Base-by-base conservation (phyloP, 2,113 vertebrate genomes). In the Anolis sagrei region DNA sequence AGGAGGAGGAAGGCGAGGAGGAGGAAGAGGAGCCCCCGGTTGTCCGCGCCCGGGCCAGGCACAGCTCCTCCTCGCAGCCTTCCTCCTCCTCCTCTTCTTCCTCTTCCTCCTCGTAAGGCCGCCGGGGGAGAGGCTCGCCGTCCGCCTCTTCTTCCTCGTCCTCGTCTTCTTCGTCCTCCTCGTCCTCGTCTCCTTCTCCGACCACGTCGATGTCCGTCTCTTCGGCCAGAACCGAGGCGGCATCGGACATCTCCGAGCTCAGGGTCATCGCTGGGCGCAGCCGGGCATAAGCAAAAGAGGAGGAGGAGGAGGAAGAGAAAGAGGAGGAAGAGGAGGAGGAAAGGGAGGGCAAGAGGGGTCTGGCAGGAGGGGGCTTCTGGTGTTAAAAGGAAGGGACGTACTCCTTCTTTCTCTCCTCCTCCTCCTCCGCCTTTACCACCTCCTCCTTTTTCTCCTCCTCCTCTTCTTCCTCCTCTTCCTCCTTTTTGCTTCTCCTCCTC, bases 131-230 rank as follows among this genome's bases (percentile, higher is more conserved):
- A 66, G 94, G 95, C 90, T 95, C 96, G 74, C 96, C 96, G 84
- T 96, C 96, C 82, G 94, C 96, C 8, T 97, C 96, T 75, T 98
- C 97, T 44, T 94, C 96, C 7, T 97, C 96, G 77, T 98, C 97
- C 48, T 97, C 97, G 48, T 98, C 97, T 11, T 98, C 98, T 27
- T 97, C 97, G 84, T 98, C 98, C 79, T 95, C 95, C 54, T 94
- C 94, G 62, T 95, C 95, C 54, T 94, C 94, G 62, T 96, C 97
- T 83, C 97, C 97, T 90, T 98, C 98, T 58, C 98, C 98, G 73
- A 98, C 98, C 95, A 98, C 98, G 88, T 99, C 98, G 90, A 99
- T 98, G 95, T 98, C 98, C 86, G 98, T 97, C 94, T 99, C 98
- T 92, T 98, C 98, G 83, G 98, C 98, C 81, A 98, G 96, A 93